Evolutionary conservation across 1,140 invertebrate species (phyloP), one percentile per base, ranked within the genome.

Genomic region (Euglossa dilemma): DNA sequence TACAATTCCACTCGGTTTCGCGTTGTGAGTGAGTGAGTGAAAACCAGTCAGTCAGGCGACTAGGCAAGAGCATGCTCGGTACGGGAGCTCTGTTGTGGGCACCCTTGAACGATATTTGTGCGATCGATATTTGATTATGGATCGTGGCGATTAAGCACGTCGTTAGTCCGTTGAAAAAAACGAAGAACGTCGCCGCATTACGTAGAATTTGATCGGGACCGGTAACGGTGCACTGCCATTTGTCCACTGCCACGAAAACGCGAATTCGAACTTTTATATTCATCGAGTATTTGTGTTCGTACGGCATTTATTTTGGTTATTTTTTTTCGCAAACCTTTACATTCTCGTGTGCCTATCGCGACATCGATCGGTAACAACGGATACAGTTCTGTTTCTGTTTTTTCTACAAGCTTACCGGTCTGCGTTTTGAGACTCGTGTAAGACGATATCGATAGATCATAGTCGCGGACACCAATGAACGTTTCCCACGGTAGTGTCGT

Each of bases 31-130:
- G 85, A 89, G 83, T 76, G 87, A 92, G 92, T 92, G 92, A 92
- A 93, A 93, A 93, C 83, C 92, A 93, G 92, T 93, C 91, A 91
- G 90, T 91, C 91, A 88, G 87, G 86, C 85, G 54, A 87, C 88
- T 84, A 72, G 71, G 72, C 56, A 25, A 57, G 86, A 79, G 75
- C 52, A 71, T 59, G 84, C 14, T 56, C 71, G 61, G 18, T 28
- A 52, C 83, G 82, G 81, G 71, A 76, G 85, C 73, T 81, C 83
- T 67, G 28, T 66, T 16, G 78, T 64, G 70, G 47, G 45, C 69
- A 75, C 61, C 61, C 50, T 74, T 73, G 45, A 77, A 47, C 56
- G 71, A 77, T 57, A 61, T n/a, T 45, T 50, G 74, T 70, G 56
- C 28, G 82, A 73, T 76, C 52, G 73, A 50, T 14, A 25, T 69